Evolutionary conservation across 2,797 vertebrate species (phyloP).

Genomic region (Novumbra hubbsi): DNA sequence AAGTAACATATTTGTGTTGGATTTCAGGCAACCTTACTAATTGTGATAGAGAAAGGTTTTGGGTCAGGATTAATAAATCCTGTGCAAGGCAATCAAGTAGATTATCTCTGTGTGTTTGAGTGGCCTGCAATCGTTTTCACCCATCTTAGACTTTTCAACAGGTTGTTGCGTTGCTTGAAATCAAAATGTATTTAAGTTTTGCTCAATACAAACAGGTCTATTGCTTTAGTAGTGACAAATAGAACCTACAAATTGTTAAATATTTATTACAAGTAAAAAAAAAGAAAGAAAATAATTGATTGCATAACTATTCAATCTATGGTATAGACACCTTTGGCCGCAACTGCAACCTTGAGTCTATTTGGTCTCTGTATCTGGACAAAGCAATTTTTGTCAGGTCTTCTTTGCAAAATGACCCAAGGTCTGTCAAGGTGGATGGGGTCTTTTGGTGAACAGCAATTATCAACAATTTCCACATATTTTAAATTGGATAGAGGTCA

Average conservation of each 20-base stretch:
- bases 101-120: too few species aligned
- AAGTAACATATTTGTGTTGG: too few species aligned
- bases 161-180: not conserved
- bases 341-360: conserved; percentile 26
- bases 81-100: too few species aligned
- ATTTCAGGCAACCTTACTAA: too few species aligned
- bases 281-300: not conserved
- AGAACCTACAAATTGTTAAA: not conserved
- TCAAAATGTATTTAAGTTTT: not conserved
- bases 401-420: too few species aligned
- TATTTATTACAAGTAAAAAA: not conserved
- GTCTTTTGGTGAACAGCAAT: too few species aligned
- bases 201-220: not conserved
- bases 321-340: conserved; percentile 30
- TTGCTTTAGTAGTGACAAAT: not conserved
- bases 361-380: not conserved
- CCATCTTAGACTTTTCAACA: not conserved
- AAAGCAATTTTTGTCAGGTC: too few species aligned
- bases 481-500: too few species aligned
- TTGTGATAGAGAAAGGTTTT: too few species aligned
- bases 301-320: conserved; percentile 37
- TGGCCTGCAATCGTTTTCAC: not conserved
- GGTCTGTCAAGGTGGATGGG: too few species aligned
- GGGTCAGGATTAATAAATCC: too few species aligned
- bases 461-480: too few species aligned